phyloP scores from a whole-genome alignment of 2,888 invertebrate species.

The Amphimallon solstitiale region DNA sequence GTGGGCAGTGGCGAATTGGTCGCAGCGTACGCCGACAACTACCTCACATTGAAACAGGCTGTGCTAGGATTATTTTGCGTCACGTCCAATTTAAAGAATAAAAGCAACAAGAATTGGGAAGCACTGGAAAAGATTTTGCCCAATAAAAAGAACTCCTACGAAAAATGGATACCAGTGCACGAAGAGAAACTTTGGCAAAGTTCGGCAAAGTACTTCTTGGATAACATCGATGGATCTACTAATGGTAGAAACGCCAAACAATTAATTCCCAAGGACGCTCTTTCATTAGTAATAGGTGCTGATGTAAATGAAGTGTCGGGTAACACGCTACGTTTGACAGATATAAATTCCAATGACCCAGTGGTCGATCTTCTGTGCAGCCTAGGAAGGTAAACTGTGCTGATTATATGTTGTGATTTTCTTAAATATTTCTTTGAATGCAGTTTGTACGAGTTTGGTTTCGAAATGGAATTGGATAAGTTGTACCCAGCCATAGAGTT shows the following conservation, averaged over 20 bases:
- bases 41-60: conserved; percentile 83
- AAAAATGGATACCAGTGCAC: neutral
- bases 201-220: neutral
- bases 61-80: conserved; percentile 65
- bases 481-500: conserved; percentile 80
- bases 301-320: too few relatives aligned
- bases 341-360: too few relatives aligned
- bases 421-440: neutral
- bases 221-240: neutral
- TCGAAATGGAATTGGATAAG: conserved; percentile 77
- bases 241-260: too few relatives aligned
- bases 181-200: neutral
- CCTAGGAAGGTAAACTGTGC: too few relatives aligned
- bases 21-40: conserved; percentile 91
- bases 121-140: neutral
- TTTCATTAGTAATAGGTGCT: too few relatives aligned
- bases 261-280: too few relatives aligned
- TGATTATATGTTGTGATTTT: too few relatives aligned
- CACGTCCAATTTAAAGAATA: neutral
- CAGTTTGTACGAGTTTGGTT: conserved; percentile 73
- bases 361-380: too few relatives aligned
- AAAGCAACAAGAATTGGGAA: neutral
- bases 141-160: neutral
- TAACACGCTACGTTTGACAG: too few relatives aligned
- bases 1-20: conserved; percentile 92